A percentile compares a stretch with the other conserved stretches of the same genome.
phyloP scores from a whole-genome alignment of 2,888 invertebrate genomes.

The Scaptomyza reducta region DNA sequence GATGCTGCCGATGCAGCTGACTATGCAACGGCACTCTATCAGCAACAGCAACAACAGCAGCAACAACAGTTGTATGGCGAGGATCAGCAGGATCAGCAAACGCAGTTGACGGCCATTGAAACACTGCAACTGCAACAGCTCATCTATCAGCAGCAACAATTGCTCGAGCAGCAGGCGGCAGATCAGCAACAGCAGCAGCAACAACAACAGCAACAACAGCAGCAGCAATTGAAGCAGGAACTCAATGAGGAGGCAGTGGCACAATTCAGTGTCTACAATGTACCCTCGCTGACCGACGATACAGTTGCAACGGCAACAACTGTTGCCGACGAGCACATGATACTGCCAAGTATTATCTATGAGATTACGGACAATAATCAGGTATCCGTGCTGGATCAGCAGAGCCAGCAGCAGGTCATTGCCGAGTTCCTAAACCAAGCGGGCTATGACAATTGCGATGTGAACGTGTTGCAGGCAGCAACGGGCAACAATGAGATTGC shows the following conservation, averaged over 20 bases:
- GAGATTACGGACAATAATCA: constrained; percentile 77
- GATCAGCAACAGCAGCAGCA: constrained; percentile 65
- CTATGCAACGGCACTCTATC: constrained; percentile 59
- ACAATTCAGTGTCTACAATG: constrained; percentile 77
- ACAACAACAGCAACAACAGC: constrained; percentile 66
- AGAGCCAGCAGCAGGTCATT: constrained; percentile 78
- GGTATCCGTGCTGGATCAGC: constrained; percentile 77
- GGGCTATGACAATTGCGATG: constrained; percentile 71
- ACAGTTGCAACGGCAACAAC: not conserved
- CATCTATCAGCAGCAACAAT: constrained; percentile 77
- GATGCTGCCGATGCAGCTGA: constrained; percentile 58
- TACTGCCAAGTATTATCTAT: constrained; percentile 75
- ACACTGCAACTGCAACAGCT: constrained; percentile 80
- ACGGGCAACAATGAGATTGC: constrained; percentile 6
- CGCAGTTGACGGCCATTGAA: constrained; percentile 72
- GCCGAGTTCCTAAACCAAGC: constrained; percentile 80
- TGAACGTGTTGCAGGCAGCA: constrained; percentile 52
- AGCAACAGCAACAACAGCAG: constrained; percentile 60
- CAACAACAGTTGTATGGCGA: constrained; percentile 57
- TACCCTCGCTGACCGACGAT: constrained; percentile 79
- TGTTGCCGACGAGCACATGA: constrained; percentile 66
- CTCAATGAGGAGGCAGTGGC: constrained; percentile 39
- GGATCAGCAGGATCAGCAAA: constrained; percentile 58
- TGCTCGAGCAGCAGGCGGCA: constrained; percentile 55
- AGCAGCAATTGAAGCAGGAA: constrained; percentile 54